Conservation (phyloP, 2,888 invertebrate species). For the Lycaena phlaeas region DNA sequence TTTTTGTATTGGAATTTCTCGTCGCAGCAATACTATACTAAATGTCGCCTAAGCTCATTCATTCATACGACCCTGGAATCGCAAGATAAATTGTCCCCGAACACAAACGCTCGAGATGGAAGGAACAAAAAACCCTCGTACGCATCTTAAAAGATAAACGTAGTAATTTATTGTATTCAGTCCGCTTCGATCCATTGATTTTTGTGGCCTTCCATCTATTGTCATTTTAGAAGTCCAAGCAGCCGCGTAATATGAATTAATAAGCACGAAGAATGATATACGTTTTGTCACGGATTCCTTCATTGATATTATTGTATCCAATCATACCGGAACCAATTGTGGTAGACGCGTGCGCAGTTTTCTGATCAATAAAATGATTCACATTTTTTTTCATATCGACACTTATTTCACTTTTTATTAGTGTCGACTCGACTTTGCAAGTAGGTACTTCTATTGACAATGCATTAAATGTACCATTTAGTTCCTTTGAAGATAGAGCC, state of each 20-base stretch:
- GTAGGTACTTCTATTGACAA: no score
- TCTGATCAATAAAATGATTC: no score
- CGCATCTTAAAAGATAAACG: constrained; percentile 48
- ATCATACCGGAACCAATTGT: constrained; percentile 46
- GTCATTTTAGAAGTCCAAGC: constrained; percentile 56
- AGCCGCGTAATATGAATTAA: constrained; percentile 73
- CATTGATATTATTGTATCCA: background rate
- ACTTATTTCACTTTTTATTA: no score
- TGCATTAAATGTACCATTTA: no score
- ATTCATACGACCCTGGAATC: constrained; percentile 59
- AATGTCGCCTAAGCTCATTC: constrained; percentile 42
- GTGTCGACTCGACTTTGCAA: no score
- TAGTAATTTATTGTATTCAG: constrained; percentile 67
- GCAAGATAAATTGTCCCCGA: constrained; percentile 64
- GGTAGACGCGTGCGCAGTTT: no score
- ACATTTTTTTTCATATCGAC: no score
- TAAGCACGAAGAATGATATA: constrained; percentile 64
- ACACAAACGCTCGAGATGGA: constrained; percentile 51
- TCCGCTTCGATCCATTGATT: constrained; percentile 62
- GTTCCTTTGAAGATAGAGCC: no score
- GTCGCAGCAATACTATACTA: constrained; percentile 3
- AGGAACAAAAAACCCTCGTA: constrained; percentile 47
- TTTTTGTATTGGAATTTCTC: constrained; percentile 5
- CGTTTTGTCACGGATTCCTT: background rate
- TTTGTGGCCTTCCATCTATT: constrained; percentile 59